Conservation (phyloP, 1,140 invertebrate genomes). For the Drosophila azteca region DNA sequence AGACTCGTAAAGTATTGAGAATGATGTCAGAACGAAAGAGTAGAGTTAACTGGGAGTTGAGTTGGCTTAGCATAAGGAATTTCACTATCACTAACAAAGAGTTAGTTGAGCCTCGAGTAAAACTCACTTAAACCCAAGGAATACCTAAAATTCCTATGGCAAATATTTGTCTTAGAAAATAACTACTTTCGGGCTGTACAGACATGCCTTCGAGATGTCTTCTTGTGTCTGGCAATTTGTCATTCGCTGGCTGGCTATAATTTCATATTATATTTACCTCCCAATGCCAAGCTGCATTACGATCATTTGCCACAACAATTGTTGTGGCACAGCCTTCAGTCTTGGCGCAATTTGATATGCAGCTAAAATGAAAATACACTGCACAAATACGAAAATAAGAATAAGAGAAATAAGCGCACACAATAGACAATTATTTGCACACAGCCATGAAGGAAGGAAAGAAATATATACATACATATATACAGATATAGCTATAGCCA, state of each 20-base stretch:
- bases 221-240: conserved; percentile 24
- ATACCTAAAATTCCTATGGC: no score
- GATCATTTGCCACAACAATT: conserved; percentile 34
- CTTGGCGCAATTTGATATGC: conserved; percentile 57
- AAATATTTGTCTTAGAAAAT: no score
- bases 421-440: conserved; percentile 62
- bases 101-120: no score
- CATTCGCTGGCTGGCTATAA: conserved; percentile 47
- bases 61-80: no score
- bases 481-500: conserved; percentile 10
- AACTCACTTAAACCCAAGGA: no score
- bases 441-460: conserved; percentile 6
- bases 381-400: conserved; percentile 2
- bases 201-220: conserved; percentile 1
- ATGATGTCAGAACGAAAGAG: conserved; percentile 31
- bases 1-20: conserved; percentile 19
- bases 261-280: conserved; percentile 43
- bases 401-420: conserved; percentile 37
- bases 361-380: conserved; percentile 39
- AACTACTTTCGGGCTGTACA: no score
- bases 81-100: no score
- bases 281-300: conserved; percentile 24
- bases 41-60: no score
- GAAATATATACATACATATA: conserved; percentile 4
- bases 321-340: conserved; percentile 26